Conservation (phyloP, 1,140 invertebrate genomes). For the Thaumetopoea pityocampa region DNA sequence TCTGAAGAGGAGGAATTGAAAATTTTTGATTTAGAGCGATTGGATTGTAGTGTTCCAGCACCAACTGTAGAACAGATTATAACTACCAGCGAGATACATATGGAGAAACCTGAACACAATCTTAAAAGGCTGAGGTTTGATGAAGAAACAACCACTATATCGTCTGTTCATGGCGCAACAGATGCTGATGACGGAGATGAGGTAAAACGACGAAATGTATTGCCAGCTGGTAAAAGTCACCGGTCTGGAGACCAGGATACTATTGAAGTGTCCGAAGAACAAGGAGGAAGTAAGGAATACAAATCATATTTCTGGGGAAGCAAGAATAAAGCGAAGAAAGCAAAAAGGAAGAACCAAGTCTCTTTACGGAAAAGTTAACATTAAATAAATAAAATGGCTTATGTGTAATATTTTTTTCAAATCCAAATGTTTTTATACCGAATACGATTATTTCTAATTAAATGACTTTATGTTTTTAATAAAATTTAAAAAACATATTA, state of each 20-base stretch:
- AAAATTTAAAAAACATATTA: no score
- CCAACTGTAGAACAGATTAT: background rate
- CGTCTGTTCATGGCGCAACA: conserved; percentile 4
- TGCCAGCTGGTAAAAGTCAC: conserved; percentile 7
- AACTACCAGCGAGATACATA: conserved; percentile 13
- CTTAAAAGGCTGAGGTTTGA: conserved; percentile 49
- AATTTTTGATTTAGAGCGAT: conserved; percentile 35
- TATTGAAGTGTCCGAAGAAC: conserved; percentile 1
- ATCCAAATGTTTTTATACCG: no score
- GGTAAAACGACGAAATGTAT: conserved; percentile 12
- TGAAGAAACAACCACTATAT: conserved; percentile 35
- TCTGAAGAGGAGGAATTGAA: conserved; percentile 42
- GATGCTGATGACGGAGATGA: conserved; percentile 18
- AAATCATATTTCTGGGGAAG: conserved; percentile 12
- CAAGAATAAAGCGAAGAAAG: conserved; percentile 11
- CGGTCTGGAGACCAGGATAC: background rate
- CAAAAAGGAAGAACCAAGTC: conserved; percentile 5
- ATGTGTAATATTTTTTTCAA: no score
- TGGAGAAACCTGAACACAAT: conserved; percentile 11
- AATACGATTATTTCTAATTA: no score
- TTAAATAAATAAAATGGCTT: no score
- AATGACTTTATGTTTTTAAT: no score
- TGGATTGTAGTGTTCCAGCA: conserved; percentile 16
- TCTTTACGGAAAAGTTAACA: background rate
- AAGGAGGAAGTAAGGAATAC: conserved; percentile 1